A percentile compares a stretch with the other conserved stretches of the same genome.
Conservation (phyloP, 2,797 vertebrate species). For the Brotogeris chrysoptera region DNA sequence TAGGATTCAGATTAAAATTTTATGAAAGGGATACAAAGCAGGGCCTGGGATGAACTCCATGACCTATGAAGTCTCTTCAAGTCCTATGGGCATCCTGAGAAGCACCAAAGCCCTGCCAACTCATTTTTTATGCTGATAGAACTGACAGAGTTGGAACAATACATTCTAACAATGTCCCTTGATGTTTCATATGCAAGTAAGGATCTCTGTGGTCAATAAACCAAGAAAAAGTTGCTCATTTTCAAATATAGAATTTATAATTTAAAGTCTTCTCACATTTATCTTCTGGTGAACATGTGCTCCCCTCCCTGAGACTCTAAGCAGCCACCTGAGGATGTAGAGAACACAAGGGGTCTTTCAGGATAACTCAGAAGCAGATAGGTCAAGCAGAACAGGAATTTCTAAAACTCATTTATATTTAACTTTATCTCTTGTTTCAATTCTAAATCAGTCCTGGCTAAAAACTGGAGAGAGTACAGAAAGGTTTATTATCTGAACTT, state of each 20-base stretch:
- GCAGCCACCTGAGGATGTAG: neutral
- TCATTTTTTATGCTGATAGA: neutral
- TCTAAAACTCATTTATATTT: neutral
- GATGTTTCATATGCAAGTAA: neutral
- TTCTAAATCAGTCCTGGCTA: neutral
- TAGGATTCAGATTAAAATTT: neutral
- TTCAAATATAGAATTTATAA: neutral
- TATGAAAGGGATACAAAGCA: neutral
- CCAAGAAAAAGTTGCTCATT: neutral
- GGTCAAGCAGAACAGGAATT: neutral
- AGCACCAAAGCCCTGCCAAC: neutral
- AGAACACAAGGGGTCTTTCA: neutral
- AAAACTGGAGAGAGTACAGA: neutral
- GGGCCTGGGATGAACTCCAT: neutral
- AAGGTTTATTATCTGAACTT: neutral
- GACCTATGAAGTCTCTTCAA: neutral
- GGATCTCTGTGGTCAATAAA: neutral
- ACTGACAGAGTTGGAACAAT: neutral
- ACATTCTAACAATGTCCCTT: neutral
- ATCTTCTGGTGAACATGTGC: neutral
- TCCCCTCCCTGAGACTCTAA: neutral
- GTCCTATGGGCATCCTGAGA: neutral
- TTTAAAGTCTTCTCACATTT: neutral
- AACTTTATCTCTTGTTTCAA: neutral
- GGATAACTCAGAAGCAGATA: neutral